Evolutionary conservation across 2,888 invertebrate genomes (phyloP).

Genomic region (Thecophora atra): DNA sequence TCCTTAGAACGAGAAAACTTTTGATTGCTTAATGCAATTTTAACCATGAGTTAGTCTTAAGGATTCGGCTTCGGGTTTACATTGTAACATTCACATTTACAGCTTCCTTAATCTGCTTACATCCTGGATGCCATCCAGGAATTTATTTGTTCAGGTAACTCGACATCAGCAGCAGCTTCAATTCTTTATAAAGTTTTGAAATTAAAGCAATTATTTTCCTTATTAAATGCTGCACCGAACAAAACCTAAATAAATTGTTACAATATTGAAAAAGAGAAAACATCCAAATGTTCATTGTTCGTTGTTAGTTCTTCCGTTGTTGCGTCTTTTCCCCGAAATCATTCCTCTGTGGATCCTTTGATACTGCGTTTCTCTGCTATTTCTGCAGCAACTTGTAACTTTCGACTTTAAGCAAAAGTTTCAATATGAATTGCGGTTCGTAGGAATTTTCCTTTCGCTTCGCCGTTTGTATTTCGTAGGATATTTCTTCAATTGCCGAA

Average conservation of each 20-base stretch:
- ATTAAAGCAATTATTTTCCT: constrained; percentile 38
- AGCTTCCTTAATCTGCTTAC: constrained; percentile 28
- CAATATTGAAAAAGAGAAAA: constrained; percentile 31
- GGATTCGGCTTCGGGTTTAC: background rate
- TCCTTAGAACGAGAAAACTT: background rate
- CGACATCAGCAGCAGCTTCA: constrained; percentile 9
- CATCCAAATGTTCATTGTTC: constrained; percentile 26
- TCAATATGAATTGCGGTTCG: constrained; percentile 37
- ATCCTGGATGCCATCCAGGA: constrained; percentile 17
- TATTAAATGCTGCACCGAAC: constrained; percentile 32
- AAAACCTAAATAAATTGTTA: constrained; percentile 34
- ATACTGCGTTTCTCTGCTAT: constrained; percentile 28
- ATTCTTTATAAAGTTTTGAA: constrained; percentile 30
- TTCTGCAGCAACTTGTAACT: constrained; percentile 34
- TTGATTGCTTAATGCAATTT: background rate
- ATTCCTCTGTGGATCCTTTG: constrained; percentile 18
- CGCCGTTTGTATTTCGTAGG: constrained; percentile 10
- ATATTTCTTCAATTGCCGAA: constrained; percentile 38
- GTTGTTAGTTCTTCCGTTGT: constrained; percentile 23
- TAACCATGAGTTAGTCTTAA: background rate
- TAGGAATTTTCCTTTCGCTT: constrained; percentile 32
- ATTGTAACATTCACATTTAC: constrained; percentile 13
- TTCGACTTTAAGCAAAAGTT: constrained; percentile 38
- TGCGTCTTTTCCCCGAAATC: background rate
- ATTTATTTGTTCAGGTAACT: constrained; percentile 26